A percentile compares a stretch with the other conserved stretches of the same genome.
Conservation (phyloP, 2,113 vertebrate species). For the Pachypanchax playfairii region DNA sequence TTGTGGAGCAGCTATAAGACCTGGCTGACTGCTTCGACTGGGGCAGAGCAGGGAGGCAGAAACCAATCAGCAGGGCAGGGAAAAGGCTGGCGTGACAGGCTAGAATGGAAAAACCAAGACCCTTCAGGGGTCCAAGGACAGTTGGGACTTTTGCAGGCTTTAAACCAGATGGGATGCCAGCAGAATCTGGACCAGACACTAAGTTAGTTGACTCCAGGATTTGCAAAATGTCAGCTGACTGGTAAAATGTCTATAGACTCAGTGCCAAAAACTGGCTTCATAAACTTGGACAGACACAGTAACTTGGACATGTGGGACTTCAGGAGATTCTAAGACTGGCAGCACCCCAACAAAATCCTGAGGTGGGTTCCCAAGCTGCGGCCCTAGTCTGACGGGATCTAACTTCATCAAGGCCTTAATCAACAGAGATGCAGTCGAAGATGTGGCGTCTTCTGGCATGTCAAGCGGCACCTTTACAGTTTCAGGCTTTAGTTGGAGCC, state of each 20-base stretch:
- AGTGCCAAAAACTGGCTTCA: not conserved
- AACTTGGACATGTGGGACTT: not conserved
- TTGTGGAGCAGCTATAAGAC: not conserved
- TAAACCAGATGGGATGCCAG: not conserved
- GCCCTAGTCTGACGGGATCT: not conserved
- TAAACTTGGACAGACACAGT: not conserved
- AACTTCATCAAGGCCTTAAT: not conserved
- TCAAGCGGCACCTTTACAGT: no score
- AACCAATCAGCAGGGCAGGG: not conserved
- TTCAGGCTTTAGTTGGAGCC: not conserved
- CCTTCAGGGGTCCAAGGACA: not conserved
- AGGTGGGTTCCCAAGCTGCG: not conserved
- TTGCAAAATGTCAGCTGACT: not conserved
- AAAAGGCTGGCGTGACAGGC: not conserved
- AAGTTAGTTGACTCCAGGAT: not conserved
- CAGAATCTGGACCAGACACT: not conserved
- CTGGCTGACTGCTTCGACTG: not conserved
- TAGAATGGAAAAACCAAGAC: not conserved
- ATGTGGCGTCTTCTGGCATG: not conserved
- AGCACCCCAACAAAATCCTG: not conserved
- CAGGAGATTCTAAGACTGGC: conserved; percentile 8
- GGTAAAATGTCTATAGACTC: not conserved
- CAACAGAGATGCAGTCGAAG: not conserved
- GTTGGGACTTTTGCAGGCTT: not conserved
- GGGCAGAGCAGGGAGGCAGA: not conserved